Evolutionary conservation across 2,888 invertebrate genomes (phyloP).

Genomic region (Fabriciana adippe): DNA sequence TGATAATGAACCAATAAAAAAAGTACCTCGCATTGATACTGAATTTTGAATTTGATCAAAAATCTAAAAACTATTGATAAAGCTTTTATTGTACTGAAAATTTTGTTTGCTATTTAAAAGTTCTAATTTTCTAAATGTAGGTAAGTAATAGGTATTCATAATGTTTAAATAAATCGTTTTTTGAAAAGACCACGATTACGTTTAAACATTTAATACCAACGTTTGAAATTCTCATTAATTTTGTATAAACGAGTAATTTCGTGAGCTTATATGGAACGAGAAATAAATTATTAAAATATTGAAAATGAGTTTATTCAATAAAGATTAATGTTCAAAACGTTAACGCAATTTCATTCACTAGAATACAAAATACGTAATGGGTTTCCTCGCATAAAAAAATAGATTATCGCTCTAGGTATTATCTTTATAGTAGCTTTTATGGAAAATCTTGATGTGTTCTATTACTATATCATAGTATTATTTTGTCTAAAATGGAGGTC

Average conservation of each 20-base stretch:
- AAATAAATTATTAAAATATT: slow-evolving; percentile 21
- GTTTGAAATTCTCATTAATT: slow-evolving; percentile 9
- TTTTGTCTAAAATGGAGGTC: background rate
- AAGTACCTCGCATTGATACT: too few species aligned
- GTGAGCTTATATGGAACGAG: background rate
- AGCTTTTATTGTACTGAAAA: background rate
- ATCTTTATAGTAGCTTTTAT: background rate
- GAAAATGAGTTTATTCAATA: slow-evolving; percentile 39
- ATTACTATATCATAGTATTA: background rate
- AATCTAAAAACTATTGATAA: background rate
- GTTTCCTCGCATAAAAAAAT: background rate
- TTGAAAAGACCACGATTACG: too few species aligned
- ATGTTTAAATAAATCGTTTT: too few species aligned
- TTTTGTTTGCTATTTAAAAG: too few species aligned
- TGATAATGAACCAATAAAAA: too few species aligned
- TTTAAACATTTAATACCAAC: background rate
- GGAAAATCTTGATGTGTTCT: slow-evolving; percentile 4
- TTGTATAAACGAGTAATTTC: background rate
- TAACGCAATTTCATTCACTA: slow-evolving; percentile 19
- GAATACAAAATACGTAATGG: slow-evolving; percentile 16
- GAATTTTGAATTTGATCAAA: slow-evolving; percentile 4
- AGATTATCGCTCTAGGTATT: background rate
- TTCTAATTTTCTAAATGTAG: too few species aligned
- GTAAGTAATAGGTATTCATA: too few species aligned
- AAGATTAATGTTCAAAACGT: slow-evolving; percentile 18